Evolutionary conservation across 2,113 vertebrate genomes (phyloP).

Genomic region (Cryptotis parvus): DNA sequence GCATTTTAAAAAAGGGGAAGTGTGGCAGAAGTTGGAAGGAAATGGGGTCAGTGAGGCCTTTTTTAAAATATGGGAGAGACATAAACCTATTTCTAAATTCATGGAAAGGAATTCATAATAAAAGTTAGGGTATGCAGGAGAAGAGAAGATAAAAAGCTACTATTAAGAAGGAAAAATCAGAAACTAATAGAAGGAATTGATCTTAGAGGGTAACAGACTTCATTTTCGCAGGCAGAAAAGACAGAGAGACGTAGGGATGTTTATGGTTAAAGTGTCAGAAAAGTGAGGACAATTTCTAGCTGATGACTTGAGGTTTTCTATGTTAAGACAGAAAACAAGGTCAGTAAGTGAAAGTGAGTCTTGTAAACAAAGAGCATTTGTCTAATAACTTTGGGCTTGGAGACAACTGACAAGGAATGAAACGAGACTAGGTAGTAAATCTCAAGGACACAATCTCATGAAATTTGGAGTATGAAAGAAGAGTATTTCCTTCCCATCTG

Average conservation of each 20-base stretch:
- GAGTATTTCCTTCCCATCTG: slow-evolving; percentile 10
- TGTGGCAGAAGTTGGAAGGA: slow-evolving; percentile 37
- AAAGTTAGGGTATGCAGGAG: not conserved
- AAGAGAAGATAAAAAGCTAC: slow-evolving; percentile 1
- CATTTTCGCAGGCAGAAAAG: slow-evolving; percentile 29
- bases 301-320: slow-evolving; percentile 49
- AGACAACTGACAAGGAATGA: slow-evolving; percentile 36
- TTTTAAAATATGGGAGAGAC: not conserved
- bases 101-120: slow-evolving; percentile 49
- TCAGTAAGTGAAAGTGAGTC: slow-evolving; percentile 30
- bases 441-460: slow-evolving; percentile 1
- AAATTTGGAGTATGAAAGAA: slow-evolving; percentile 19
- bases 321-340: slow-evolving; percentile 47
- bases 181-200: slow-evolving; percentile 13
- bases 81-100: slow-evolving; percentile 29
- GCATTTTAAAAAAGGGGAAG: slow-evolving; percentile 18
- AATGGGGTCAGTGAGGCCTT: not conserved
- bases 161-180: not conserved
- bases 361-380: slow-evolving; percentile 54
- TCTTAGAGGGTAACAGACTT: slow-evolving; percentile 11
- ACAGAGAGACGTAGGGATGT: slow-evolving; percentile 29
- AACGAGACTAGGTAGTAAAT: slow-evolving; percentile 1
- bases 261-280: slow-evolving; percentile 9
- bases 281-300: not conserved
- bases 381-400: slow-evolving; percentile 33